These are phyloP conservation scores for Wiebesia pumilae DNA, from an alignment of 1,140 invertebrate species.

Conservation along the genomic window DNA sequence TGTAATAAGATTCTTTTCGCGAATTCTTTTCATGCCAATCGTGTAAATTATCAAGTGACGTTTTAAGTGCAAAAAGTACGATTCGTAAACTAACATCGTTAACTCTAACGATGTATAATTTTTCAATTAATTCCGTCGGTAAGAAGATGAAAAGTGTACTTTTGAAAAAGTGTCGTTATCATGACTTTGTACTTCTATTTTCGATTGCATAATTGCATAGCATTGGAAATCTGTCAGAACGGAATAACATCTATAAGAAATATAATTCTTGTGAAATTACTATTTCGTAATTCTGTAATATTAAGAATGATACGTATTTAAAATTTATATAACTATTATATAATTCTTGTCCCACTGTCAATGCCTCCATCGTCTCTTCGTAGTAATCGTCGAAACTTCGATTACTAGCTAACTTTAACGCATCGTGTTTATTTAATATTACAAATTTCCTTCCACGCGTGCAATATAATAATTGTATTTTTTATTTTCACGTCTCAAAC, in stretches of 20 bases:
- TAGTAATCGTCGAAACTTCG: too few relatives aligned
- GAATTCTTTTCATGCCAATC: background rate
- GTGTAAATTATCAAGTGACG: background rate
- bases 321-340: too few relatives aligned
- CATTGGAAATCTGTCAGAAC: background rate
- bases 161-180: background rate
- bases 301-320: too few relatives aligned
- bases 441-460: too few relatives aligned
- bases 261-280: too few relatives aligned
- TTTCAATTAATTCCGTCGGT: background rate
- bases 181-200: background rate
- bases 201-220: background rate
- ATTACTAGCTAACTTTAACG: too few relatives aligned
- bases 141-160: background rate
- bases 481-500: too few relatives aligned
- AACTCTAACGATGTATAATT: background rate
- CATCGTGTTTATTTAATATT: too few relatives aligned
- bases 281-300: too few relatives aligned
- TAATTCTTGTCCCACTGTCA: too few relatives aligned
- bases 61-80: background rate
- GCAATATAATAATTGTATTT: too few relatives aligned
- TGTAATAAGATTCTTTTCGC: background rate
- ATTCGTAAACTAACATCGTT: background rate
- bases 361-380: too few relatives aligned
- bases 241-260: background rate